phyloP scores from a whole-genome alignment of 2,797 vertebrate species.

The Gymnothorax reevesii region DNA sequence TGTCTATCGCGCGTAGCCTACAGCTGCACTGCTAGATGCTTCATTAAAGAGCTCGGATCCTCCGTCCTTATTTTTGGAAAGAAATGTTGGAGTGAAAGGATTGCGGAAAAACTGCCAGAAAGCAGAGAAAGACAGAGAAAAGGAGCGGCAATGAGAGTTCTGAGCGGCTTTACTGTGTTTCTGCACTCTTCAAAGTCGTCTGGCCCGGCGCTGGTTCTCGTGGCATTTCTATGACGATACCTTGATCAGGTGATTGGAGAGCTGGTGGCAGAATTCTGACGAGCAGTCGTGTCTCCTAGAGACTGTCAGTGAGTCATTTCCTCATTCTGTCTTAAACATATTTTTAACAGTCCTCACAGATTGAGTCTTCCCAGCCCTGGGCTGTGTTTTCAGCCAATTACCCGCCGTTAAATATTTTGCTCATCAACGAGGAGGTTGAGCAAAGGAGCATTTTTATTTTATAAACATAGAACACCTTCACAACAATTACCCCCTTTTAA shows the following conservation, averaged over 20 bases:
- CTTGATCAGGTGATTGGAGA: slow-evolving; percentile 50
- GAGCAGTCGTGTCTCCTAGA: slow-evolving; percentile 34
- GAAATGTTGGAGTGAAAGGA: slow-evolving; percentile 52
- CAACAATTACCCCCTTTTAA: not conserved
- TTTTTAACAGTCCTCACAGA: not conserved
- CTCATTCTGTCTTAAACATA: slow-evolving; percentile 14
- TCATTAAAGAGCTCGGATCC: slow-evolving; percentile 55
- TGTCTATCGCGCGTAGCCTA: slow-evolving; percentile 54
- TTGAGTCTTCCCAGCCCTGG: not conserved
- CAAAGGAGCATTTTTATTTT: not conserved
- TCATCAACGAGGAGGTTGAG: not conserved
- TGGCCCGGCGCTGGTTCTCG: slow-evolving; percentile 48
- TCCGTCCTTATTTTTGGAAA: slow-evolving; percentile 58
- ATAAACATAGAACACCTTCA: not conserved
- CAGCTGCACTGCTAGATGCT: slow-evolving; percentile 53
- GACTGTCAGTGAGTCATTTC: slow-evolving; percentile 25
- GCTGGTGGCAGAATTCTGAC: slow-evolving; percentile 37
- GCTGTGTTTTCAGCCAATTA: not conserved
- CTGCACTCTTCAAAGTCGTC: slow-evolving; percentile 51
- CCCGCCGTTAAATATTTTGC: not conserved
- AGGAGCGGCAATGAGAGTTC: slow-evolving; percentile 51
- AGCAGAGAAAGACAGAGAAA: slow-evolving; percentile 49
- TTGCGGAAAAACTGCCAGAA: slow-evolving; percentile 52
- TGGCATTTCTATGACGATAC: slow-evolving; percentile 45
- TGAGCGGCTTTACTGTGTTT: slow-evolving; percentile 50